Evolutionary conservation across 2,888 invertebrate species (phyloP).

Genomic region (Thera obeliscata): DNA sequence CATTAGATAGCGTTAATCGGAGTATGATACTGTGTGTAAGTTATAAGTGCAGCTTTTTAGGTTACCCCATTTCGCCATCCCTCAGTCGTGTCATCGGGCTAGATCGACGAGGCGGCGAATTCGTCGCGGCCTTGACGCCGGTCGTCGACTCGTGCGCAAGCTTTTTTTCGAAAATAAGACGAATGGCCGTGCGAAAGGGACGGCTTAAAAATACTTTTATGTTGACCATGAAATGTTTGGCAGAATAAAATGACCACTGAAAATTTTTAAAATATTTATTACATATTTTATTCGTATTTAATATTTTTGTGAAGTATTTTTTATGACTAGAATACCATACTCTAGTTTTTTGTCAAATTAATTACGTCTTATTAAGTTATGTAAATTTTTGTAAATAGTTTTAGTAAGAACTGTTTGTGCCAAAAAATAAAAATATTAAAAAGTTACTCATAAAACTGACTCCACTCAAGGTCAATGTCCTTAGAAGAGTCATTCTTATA

Average conservation of each 20-base stretch:
- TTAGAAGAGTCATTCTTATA: slow-evolving; percentile 82
- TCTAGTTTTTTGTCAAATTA: too few relatives aligned
- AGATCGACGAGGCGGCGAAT: slow-evolving; percentile 54
- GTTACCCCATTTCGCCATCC: slow-evolving; percentile 24
- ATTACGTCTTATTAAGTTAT: too few relatives aligned
- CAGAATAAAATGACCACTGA: neutral
- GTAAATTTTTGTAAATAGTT: too few relatives aligned
- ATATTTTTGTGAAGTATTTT: too few relatives aligned
- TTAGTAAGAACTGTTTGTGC: neutral
- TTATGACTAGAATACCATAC: too few relatives aligned
- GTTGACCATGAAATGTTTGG: neutral
- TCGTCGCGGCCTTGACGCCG: slow-evolving; percentile 77
- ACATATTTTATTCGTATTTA: too few relatives aligned
- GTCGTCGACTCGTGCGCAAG: slow-evolving; percentile 68
- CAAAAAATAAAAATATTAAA: slow-evolving; percentile 11
- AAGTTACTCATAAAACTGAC: slow-evolving; percentile 47
- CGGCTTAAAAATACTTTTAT: slow-evolving; percentile 33
- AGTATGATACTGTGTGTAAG: neutral
- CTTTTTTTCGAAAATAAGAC: slow-evolving; percentile 63
- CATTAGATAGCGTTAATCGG: too few relatives aligned
- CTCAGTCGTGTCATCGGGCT: slow-evolving; percentile 34
- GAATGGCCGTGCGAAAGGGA: slow-evolving; percentile 45
- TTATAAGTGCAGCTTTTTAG: neutral
- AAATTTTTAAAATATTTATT: too few relatives aligned
- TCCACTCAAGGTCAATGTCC: slow-evolving; percentile 73